Base-by-base conservation (phyloP, 1,140 invertebrate species). In the Macrobrachium rosenbergii region DNA sequence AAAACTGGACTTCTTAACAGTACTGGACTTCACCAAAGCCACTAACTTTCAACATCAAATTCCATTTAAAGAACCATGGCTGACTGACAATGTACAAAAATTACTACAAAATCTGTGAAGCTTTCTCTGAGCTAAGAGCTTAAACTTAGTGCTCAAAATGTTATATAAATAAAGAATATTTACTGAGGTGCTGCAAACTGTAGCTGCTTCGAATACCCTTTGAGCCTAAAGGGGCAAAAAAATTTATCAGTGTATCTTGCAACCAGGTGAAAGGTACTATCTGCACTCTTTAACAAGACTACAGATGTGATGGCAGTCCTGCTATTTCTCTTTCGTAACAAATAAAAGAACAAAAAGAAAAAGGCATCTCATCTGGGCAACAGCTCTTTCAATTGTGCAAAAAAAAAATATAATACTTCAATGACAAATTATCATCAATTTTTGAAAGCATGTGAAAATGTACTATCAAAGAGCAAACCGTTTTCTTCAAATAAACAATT, bases 121-220 rank as follows among this genome's bases (percentile, higher is more conserved):
- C 19, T 52, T 75, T 73, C 58, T 21, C 28, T 43, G 21, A 59
- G 60, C 64, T 81, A 8, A 80, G 59, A 81, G 45, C 43, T 58
- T 58, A n/a, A 52, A 81, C 45, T 45, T 60, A 45, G 79, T 28
- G 23, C 80, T 69, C 80, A 82, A 72, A 45, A 72, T 10, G 19
- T 43, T 45, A 21, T 17, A 62, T 45, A 82, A 82, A 82, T 67
- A 82, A 52, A 72, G 37, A 21, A 83, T 83, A 83, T 73, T 83
- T 83, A 83, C 82, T 83, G 59, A 83, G 72, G 63, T 76, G 37
- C 60, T 83, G 67, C 82, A 83, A 83, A 63, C 82, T 76, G 82
- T 75, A 76, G 82, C 82, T 83, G 72, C 45, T 75, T 63, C 62
- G 19, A 43, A 76, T 12, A 43, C 72, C 82, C 82, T 83, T 76